These are phyloP conservation scores for Ceraclea dissimilis DNA, from an alignment of 2,888 invertebrate species.

Conservation along the genomic window DNA sequence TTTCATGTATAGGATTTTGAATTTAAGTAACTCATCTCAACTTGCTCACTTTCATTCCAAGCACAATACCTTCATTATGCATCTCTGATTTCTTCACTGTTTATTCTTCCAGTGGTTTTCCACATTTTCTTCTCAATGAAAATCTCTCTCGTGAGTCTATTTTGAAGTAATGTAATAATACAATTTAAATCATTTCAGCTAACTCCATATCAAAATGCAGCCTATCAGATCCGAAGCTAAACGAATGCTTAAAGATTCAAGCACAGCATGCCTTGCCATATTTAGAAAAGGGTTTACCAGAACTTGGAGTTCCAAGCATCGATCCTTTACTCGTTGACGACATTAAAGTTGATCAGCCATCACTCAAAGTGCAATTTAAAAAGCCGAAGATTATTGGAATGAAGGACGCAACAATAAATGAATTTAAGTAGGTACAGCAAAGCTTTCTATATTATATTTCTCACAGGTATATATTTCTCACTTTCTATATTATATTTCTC, in stretches of 20 bases:
- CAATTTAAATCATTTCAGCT: conserved; percentile 14
- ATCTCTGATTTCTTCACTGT: too few species aligned
- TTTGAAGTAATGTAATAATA: too few species aligned
- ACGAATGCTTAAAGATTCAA: conserved; percentile 8
- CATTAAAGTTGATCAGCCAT: conserved; percentile 16
- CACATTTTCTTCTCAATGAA: too few species aligned
- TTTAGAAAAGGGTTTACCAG: conserved; percentile 17
- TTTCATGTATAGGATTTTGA: too few species aligned
- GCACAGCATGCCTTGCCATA: conserved; percentile 14
- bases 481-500: not conserved
- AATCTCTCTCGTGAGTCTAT: too few species aligned
- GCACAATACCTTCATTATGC: too few species aligned
- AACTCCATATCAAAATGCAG: conserved; percentile 19
- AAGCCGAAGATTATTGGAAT: conserved; percentile 17
- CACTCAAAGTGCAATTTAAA: conserved; percentile 16
- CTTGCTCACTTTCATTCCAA: too few species aligned
- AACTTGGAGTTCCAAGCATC: conserved; percentile 12
- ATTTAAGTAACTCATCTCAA: too few species aligned
- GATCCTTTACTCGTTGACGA: conserved; percentile 19
- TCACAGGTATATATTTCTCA: not conserved
- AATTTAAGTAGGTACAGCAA: conserved; percentile 15
- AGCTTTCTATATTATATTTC: not conserved
- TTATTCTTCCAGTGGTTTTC: too few species aligned
- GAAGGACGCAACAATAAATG: conserved; percentile 16
- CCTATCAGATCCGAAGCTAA: conserved; percentile 10